Conservation (phyloP, 30 jellyfish, hydroid and myxozoan genomes). For the Cassiopea andromeda region DNA sequence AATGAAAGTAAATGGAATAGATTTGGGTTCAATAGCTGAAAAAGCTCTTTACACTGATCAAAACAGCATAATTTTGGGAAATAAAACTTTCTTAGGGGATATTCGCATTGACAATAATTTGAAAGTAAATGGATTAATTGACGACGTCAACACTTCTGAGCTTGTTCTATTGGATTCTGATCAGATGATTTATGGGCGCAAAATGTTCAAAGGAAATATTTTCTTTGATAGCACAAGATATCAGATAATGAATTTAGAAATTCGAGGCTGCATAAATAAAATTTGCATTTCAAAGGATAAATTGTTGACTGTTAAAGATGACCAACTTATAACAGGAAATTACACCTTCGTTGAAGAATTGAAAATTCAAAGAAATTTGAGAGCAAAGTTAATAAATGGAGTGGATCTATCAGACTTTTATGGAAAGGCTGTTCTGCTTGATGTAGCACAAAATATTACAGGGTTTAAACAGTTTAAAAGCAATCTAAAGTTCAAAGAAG, state of each 20-base stretch:
- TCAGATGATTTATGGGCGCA: constrained; percentile 52
- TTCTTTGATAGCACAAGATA: constrained; percentile 11
- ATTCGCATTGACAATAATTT: constrained; percentile 14
- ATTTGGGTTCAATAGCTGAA: constrained; percentile 32
- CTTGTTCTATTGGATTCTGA: constrained; percentile 61
- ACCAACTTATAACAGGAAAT: constrained; percentile 33
- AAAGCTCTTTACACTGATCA: constrained; percentile 68
- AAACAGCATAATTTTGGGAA: constrained; percentile 67
- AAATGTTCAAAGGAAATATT: constrained; percentile 31
- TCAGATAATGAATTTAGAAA: constrained; percentile 18
- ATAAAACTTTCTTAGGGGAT: constrained; percentile 46
- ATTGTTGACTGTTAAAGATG: constrained; percentile 41
- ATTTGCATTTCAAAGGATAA: constrained; percentile 43
- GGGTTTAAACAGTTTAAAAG: constrained; percentile 43
- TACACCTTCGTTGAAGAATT: constrained; percentile 30
- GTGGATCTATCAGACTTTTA: constrained; percentile 43
- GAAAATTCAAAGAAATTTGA: constrained; percentile 10
- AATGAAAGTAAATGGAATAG: constrained; percentile 52
- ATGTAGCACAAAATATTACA: constrained; percentile 51
- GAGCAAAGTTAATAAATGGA: constrained; percentile 51
- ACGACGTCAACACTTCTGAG: constrained; percentile 65
- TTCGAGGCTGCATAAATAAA: constrained; percentile 74
- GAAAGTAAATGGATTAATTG: constrained; percentile 65
- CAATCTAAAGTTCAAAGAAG: constrained; percentile 31
- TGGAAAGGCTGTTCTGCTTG: constrained; percentile 49